Conservation (phyloP, 2,888 invertebrate species). For the Lagria hirta region DNA sequence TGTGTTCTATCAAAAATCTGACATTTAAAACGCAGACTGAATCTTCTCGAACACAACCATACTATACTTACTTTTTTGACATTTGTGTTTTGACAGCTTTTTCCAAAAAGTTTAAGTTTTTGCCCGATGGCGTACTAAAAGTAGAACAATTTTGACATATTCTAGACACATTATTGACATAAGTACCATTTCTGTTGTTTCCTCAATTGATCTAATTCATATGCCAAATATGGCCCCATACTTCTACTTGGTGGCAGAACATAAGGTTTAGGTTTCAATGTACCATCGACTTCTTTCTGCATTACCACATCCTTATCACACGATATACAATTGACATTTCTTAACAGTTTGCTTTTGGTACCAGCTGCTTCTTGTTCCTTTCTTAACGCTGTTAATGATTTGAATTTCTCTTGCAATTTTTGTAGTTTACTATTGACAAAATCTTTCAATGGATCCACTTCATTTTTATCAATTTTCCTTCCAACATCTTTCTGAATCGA, state of each 20-base stretch:
- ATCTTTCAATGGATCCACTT: constrained; percentile 64
- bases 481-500: constrained; percentile 69
- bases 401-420: constrained; percentile 63
- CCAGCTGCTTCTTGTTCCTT: constrained; percentile 73
- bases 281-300: constrained; percentile 59
- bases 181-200: constrained; percentile 58
- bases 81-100: constrained; percentile 45
- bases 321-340: constrained; percentile 75
- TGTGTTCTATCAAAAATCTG: too few relatives aligned
- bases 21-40: too few relatives aligned
- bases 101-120: constrained; percentile 55
- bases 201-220: constrained; percentile 64
- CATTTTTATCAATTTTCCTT: constrained; percentile 66
- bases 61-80: constrained; percentile 35
- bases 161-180: too few relatives aligned
- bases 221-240: constrained; percentile 71
- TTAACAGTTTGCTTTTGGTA: constrained; percentile 65
- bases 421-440: constrained; percentile 65
- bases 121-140: constrained; percentile 48
- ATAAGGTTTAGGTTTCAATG: constrained; percentile 55
- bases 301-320: constrained; percentile 76
- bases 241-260: constrained; percentile 61
- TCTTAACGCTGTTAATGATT: constrained; percentile 60
- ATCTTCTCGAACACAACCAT: too few relatives aligned
- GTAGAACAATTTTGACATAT: too few relatives aligned